These are phyloP conservation scores for Drosophila asahinai DNA, from an alignment of 1,140 invertebrate species.

Conservation along the genomic window DNA sequence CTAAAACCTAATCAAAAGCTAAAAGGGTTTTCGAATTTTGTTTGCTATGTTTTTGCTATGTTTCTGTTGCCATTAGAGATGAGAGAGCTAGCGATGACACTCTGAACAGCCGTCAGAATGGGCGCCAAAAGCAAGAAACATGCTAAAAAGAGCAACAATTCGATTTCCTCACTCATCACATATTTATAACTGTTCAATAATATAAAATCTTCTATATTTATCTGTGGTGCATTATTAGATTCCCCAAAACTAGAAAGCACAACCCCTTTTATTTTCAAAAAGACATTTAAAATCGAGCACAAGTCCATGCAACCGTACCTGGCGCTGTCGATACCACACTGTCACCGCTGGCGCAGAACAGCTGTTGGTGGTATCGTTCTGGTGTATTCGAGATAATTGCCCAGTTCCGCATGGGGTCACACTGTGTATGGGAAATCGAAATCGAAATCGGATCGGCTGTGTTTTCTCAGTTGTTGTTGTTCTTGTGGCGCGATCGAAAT, in stretches of 20 bases:
- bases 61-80: constrained; percentile 41
- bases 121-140: constrained; percentile 6
- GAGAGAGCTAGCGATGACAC: constrained; percentile 24
- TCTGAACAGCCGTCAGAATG: neutral
- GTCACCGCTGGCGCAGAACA: neutral
- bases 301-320: too few species aligned
- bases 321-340: too few species aligned
- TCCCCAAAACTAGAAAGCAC: neutral
- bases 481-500: constrained; percentile 37
- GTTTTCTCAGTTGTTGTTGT: constrained; percentile 24
- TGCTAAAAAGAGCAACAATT: too few species aligned
- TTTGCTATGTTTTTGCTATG: constrained; percentile 22
- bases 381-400: neutral
- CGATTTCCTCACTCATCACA: neutral
- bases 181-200: too few species aligned
- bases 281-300: neutral
- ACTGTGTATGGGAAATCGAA: constrained; percentile 8
- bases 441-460: constrained; percentile 16
- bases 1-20: constrained; percentile 9
- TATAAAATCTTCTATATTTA: neutral
- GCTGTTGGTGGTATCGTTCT: neutral
- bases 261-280: neutral
- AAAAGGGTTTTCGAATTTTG: neutral
- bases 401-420: neutral
- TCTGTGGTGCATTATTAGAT: neutral